Percentiles rank a stretch among this genome's conserved stretches.
Evolutionary conservation across 2,888 invertebrate species (phyloP).

Genomic region (Sthenelais limicola): DNA sequence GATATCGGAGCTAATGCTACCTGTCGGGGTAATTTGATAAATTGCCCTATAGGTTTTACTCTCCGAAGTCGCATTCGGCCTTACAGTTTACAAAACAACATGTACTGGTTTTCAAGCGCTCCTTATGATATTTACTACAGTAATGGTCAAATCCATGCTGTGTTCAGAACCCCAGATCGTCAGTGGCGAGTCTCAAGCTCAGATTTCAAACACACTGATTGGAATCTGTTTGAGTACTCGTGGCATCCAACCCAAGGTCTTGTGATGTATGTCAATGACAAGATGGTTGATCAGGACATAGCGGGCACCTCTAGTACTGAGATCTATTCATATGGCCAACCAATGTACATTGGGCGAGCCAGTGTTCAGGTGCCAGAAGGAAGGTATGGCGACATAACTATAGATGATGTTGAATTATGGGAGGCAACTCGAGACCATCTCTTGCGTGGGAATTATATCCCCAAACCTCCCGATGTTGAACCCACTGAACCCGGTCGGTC

Average conservation of each 20-base stretch:
- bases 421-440: conserved; percentile 55
- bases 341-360: conserved; percentile 60
- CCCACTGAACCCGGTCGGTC: too few relatives aligned
- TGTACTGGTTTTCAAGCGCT: conserved; percentile 54
- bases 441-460: too few relatives aligned
- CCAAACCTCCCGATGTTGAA: too few relatives aligned
- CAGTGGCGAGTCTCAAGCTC: conserved; percentile 61
- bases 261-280: conserved; percentile 60
- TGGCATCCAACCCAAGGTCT: conserved; percentile 59
- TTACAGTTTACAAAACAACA: conserved; percentile 60
- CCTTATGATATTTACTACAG: conserved; percentile 55
- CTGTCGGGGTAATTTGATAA: conserved; percentile 65
- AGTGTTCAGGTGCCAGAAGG: conserved; percentile 53
- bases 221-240: conserved; percentile 69
- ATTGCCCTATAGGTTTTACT: conserved; percentile 64
- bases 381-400: conserved; percentile 54
- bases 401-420: conserved; percentile 63
- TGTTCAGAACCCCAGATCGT: conserved; percentile 44
- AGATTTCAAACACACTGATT: conserved; percentile 53
- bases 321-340: conserved; percentile 18
- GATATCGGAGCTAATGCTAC: conserved; percentile 60
- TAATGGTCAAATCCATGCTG: conserved; percentile 59
- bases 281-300: conserved; percentile 48
- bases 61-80: conserved; percentile 65
- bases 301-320: not conserved